Conservation (phyloP, 2,797 vertebrate species). For the Mastacembelus armatus region DNA sequence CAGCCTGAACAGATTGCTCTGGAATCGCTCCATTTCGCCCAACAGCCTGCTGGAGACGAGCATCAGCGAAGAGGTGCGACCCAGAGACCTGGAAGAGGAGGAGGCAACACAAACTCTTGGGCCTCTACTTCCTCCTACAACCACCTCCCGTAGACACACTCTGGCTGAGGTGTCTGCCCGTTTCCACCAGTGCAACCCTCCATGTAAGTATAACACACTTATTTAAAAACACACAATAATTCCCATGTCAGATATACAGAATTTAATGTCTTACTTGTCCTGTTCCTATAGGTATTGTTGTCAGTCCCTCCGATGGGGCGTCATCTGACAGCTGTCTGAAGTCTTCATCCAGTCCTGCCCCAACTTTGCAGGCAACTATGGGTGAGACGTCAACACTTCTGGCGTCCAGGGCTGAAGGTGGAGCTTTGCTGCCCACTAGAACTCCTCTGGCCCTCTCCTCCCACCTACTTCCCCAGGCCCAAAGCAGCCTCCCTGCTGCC, state of each 20-base stretch:
- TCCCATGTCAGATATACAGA: background rate
- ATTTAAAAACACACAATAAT: background rate
- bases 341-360: slow-evolving; percentile 86
- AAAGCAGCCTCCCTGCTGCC: slow-evolving; percentile 84
- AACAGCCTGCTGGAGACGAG: slow-evolving; percentile 92
- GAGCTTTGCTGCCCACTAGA: slow-evolving; percentile 78
- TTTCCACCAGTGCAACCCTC: slow-evolving; percentile 89
- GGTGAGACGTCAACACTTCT: slow-evolving; percentile 83
- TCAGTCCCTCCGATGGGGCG: slow-evolving; percentile 90
- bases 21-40: slow-evolving; percentile 91
- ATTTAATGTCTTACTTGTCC: slow-evolving; percentile 8
- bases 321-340: slow-evolving; percentile 95
- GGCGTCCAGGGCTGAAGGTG: slow-evolving; percentile 74
- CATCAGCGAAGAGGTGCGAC: slow-evolving; percentile 92
- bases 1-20: slow-evolving; percentile 87
- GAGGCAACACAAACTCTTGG: slow-evolving; percentile 79
- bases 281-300: slow-evolving; percentile 86
- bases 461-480: slow-evolving; percentile 88
- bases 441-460: slow-evolving; percentile 88
- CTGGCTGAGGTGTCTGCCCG: slow-evolving; percentile 92
- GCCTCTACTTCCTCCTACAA: slow-evolving; percentile 80
- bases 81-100: slow-evolving; percentile 88
- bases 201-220: slow-evolving; percentile 84
- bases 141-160: slow-evolving; percentile 92
- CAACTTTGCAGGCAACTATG: slow-evolving; percentile 68